Evolutionary conservation across 2,113 vertebrate genomes (phyloP).

Genomic region (Tyto alba): DNA sequence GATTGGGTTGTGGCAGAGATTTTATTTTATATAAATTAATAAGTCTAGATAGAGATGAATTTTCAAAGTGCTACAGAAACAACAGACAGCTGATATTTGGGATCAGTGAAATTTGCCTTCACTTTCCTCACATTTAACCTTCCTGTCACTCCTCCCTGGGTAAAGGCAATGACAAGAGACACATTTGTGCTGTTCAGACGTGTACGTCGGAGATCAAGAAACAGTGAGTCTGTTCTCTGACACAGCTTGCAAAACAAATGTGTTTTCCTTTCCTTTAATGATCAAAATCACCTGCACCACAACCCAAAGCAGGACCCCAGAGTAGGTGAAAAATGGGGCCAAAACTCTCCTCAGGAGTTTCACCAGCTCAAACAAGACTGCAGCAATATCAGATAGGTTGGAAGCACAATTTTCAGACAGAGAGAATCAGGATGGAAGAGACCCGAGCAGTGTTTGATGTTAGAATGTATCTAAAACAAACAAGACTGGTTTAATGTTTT

Average conservation of each 20-base stretch:
- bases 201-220: not conserved
- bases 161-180: not conserved
- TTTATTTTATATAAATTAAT: not conserved
- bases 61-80: not conserved
- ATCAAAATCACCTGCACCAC: not conserved
- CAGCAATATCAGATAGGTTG: not conserved
- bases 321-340: not conserved
- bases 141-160: not conserved
- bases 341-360: not conserved
- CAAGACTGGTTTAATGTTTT: not conserved
- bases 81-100: not conserved
- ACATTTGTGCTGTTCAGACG: not conserved
- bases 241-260: not conserved
- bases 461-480: not conserved
- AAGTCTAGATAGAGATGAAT: not conserved
- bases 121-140: not conserved
- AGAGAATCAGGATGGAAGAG: not conserved
- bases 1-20: not conserved
- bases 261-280: not conserved
- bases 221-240: not conserved
- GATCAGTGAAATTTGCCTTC: not conserved
- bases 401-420: not conserved
- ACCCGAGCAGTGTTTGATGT: not conserved
- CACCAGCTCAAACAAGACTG: not conserved
- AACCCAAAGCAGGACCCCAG: not conserved